phyloP scores from a whole-genome alignment of 2,797 vertebrate species.

The Ptychobarbus kaznakovi region DNA sequence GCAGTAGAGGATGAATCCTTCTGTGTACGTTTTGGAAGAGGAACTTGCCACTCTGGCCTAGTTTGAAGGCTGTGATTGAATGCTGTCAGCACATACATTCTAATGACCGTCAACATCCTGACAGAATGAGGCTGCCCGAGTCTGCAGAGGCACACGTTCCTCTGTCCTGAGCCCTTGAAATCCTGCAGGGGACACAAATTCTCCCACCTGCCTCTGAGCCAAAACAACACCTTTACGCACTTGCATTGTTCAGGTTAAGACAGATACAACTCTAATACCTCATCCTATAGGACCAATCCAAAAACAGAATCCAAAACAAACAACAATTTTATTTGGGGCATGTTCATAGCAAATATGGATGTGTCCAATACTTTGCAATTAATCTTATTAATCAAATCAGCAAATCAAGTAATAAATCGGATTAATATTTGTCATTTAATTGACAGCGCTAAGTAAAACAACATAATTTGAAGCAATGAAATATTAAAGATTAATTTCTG shows the following conservation, averaged over 20 bases:
- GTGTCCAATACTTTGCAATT: not conserved
- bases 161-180: slow-evolving; percentile 12
- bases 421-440: not conserved
- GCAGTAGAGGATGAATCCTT: slow-evolving; percentile 34
- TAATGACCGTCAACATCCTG: slow-evolving; percentile 62
- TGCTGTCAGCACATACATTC: slow-evolving; percentile 63
- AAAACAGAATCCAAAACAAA: not conserved
- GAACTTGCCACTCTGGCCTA: slow-evolving; percentile 63
- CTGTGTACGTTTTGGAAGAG: slow-evolving; percentile 20
- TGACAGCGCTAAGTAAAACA: not conserved
- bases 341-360: too few species aligned
- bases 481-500: not conserved
- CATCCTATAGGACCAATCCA: not conserved
- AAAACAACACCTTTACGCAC: not conserved
- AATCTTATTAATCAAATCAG: not conserved
- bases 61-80: slow-evolving; percentile 65
- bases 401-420: not conserved
- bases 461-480: not conserved
- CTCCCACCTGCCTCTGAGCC: not conserved
- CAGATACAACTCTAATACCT: not conserved
- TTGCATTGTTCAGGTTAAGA: not conserved
- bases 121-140: slow-evolving; percentile 73
- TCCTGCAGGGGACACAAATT: not conserved
- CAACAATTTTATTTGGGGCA: not conserved
- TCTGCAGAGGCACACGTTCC: slow-evolving; percentile 40